Evolutionary conservation across 2,888 invertebrate genomes (phyloP), one percentile per base, ranked within the genome.

Genomic region (Campoplex capitator): DNA sequence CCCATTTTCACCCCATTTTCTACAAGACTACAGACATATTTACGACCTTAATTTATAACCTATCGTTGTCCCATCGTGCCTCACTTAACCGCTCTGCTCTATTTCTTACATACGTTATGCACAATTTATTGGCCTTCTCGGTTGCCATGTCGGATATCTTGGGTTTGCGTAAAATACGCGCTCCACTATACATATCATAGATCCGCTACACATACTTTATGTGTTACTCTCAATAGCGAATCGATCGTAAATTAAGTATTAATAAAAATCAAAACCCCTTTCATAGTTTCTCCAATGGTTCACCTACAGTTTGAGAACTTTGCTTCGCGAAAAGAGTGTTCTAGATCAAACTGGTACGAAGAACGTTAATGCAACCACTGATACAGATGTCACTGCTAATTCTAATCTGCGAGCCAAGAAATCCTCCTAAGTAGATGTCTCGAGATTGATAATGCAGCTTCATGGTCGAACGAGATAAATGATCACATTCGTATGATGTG

Each of bases 1-100:
- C 91, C 92, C 92, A 93, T 93, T 93, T 93, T 93, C 93, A 93
- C 93, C 93, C 93, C 92, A 92, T 93, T 93, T 92, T 89, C 91
- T 90, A 93, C 93, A 93, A 93, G 93, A 91, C 92, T 93, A 93
- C 92, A 80, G 93, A 93, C 93, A 93, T 93, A 91, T 93, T 93
- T 93, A 93, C 91, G 93, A 93, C 88, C 91, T 65, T 86, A 89
- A 93, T 93, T 93, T 93, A 93, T 93, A 92, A 90, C 90, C 89
- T 84, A 91, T 91, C 88, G 88, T 78, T 85, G 74, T 79, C 67
- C 88, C 86, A 83, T 86, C 83, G 83, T 82, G 86, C 86, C 83
- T 79, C 79, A 86, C 86, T 86, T 86, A 83, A 83, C 83, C 83
- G 75, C 83, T 83, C 79, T 70, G 51, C 77, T 68, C 68, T 71